Conservation (phyloP, 2,888 invertebrate species). For the Pandemis corylana region DNA sequence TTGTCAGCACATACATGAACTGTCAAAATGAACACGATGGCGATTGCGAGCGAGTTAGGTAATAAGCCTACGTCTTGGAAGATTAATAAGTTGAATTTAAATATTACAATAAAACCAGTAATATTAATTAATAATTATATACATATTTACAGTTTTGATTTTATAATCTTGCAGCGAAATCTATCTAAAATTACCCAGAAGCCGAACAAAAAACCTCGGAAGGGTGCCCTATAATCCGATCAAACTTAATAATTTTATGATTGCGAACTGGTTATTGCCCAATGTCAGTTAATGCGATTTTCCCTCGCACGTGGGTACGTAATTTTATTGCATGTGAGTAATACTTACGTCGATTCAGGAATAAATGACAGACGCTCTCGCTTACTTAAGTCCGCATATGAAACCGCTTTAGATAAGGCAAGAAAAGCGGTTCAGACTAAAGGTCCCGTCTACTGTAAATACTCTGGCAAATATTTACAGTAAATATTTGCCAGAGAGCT, state of each 20-base stretch:
- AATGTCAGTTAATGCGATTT: not conserved
- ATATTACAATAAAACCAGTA: conserved; percentile 58
- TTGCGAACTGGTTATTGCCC: not conserved
- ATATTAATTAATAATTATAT: conserved; percentile 80
- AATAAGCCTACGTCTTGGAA: too few species aligned
- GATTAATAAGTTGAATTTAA: not conserved
- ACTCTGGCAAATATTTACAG: too few species aligned
- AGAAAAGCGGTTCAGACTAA: too few species aligned
- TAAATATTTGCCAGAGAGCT: not conserved
- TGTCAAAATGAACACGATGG: too few species aligned
- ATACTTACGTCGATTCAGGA: too few species aligned
- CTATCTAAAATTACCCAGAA: not conserved
- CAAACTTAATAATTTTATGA: not conserved
- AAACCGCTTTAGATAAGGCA: too few species aligned
- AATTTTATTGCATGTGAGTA: too few species aligned
- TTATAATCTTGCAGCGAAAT: conserved; percentile 1
- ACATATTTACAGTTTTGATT: conserved; percentile 82
- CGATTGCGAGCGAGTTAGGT: too few species aligned
- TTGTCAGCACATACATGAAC: too few species aligned
- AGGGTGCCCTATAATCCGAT: not conserved
- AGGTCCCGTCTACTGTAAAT: too few species aligned
- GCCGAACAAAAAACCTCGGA: conserved; percentile 3
- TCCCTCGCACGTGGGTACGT: not conserved
- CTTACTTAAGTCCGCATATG: too few species aligned
- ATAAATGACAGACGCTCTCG: too few species aligned